A percentile compares a stretch with the other conserved stretches of the same genome.
Evolutionary conservation across 2,797 vertebrate genomes (phyloP).

Genomic region (Pseudochirops corinnae): DNA sequence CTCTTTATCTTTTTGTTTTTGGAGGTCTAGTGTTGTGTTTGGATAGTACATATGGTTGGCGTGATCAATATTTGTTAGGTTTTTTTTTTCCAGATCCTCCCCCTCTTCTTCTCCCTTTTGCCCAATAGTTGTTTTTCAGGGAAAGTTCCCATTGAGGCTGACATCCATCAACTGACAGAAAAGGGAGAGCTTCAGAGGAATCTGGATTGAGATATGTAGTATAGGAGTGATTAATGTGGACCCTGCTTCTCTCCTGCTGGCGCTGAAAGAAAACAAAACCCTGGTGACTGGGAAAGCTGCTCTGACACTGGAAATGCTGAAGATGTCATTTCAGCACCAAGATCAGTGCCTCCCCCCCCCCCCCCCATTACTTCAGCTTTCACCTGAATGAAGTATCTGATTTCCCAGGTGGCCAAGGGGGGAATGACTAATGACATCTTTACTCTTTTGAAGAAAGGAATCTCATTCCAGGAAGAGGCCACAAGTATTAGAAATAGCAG

Average conservation of each 20-base stretch:
- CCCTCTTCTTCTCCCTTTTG: background rate
- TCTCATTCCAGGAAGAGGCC: background rate
- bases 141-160: background rate
- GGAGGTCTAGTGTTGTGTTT: background rate
- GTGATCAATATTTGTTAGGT: background rate
- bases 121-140: background rate
- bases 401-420: background rate
- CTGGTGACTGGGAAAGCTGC: background rate
- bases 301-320: background rate
- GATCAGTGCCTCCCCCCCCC: background rate
- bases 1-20: background rate
- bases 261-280: slow-evolving; percentile 9
- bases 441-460: slow-evolving; percentile 28
- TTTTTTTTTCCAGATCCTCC: background rate
- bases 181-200: slow-evolving; percentile 10
- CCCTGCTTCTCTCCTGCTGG: background rate
- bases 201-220: background rate
- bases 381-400: background rate
- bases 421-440: background rate
- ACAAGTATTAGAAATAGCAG: background rate
- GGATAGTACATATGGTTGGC: background rate
- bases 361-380: background rate
- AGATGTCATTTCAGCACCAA: slow-evolving; percentile 1
- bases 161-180: background rate
- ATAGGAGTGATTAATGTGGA: background rate